A percentile compares a stretch with the other conserved stretches of the same genome.
Evolutionary conservation across 2,888 invertebrate species (phyloP).

Genomic region (Geophilus truncorum): DNA sequence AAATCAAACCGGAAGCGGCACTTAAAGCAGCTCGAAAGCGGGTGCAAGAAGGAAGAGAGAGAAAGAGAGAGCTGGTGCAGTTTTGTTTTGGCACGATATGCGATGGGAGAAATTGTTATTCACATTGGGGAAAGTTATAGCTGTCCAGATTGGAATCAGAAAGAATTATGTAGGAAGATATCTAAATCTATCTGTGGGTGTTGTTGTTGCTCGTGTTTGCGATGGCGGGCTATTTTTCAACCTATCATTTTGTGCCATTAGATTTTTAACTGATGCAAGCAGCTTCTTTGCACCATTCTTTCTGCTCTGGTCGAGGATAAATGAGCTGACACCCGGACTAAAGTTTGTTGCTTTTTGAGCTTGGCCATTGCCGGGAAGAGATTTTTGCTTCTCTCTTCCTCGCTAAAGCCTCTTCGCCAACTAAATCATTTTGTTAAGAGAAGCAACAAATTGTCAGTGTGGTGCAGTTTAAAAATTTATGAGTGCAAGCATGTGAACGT

Average conservation of each 20-base stretch:
- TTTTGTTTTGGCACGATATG: no score
- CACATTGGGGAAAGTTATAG: not conserved
- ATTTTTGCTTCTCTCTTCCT: not conserved
- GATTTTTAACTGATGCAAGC: conserved; percentile 14
- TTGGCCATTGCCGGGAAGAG: not conserved
- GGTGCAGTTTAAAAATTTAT: conserved; percentile 27
- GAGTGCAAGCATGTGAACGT: not conserved
- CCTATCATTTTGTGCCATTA: conserved; percentile 7
- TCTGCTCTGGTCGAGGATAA: not conserved
- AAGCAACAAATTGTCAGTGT: conserved; percentile 20
- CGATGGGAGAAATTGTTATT: not conserved
- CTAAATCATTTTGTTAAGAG: conserved; percentile 14
- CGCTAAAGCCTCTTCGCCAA: not conserved
- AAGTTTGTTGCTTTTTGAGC: conserved; percentile 25
- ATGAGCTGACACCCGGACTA: not conserved
- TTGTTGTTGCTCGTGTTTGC: not conserved
- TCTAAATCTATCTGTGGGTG: conserved; percentile 1
- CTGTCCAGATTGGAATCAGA: not conserved
- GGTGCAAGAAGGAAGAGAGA: no score
- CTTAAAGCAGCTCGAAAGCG: no score
- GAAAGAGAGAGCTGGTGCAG: no score
- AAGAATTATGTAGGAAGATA: not conserved
- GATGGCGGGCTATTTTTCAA: not conserved
- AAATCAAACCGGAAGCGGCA: no score
- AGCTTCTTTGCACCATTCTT: not conserved